Evolutionary conservation across 2,797 vertebrate species (phyloP), one percentile per base, ranked within the genome.

Genomic region (Ptychadena robeensis): DNA sequence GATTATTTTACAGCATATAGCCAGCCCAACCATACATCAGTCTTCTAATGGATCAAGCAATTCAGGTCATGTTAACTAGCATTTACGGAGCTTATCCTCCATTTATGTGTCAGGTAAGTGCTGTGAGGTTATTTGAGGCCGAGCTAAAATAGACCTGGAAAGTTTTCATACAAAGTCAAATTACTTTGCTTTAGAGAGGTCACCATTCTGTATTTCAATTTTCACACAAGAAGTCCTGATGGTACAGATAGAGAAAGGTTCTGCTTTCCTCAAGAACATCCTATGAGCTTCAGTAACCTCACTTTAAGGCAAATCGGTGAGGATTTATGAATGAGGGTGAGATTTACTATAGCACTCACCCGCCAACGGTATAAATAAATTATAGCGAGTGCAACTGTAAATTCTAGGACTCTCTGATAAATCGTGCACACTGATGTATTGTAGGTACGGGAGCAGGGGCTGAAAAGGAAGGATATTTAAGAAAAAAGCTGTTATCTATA

Each of bases 311-410:
- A 28, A 57, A 79, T 35, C 35, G 44, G 76, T 14, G 11, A 68
- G 40, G 75, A 79, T 79, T 79, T 79, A 79, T 79, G 30, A 14
- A 79, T 34, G 57, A 64, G 44, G 32, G 76, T 28, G 65, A 79
- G 76, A 79, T 79, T 78, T 78, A 78, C 75, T 53, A 65, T 53
- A 63, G 76, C 44, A 68, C 76, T 68, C 76, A 79, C 76, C 65
- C 53, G 76, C 76, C 75, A 79, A 65, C 25, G 30, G 65, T 66
- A 69, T 68, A 69, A 69, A 66, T 69, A 68, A 68, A 68, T 79
- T 44, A 68, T 69, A 68, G 65, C 67, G 65, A 59, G n/a, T 69
- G 65, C 65, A 34, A 27, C 38, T 68, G 76, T 79, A 79, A 79
- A 68, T 79, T 44, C 75, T 78, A 65, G 3, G 53, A 30, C 27